phyloP scores from a whole-genome alignment of 1,140 invertebrate species.

The Heliothis virescens region DNA sequence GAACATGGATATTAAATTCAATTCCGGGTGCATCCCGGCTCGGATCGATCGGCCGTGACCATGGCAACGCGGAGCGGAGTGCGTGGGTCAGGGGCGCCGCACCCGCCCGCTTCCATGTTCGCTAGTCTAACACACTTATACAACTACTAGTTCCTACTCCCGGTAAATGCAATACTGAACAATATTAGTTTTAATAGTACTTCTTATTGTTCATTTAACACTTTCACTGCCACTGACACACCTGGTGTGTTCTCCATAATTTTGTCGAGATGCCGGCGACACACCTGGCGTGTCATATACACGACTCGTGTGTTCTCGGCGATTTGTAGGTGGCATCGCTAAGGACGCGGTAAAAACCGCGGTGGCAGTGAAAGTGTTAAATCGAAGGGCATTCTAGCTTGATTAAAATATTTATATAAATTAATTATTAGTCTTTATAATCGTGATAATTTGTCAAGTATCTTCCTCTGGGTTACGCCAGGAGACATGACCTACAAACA shows the following conservation, averaged over 20 bases:
- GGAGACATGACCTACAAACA: neutral
- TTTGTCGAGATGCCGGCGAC: no score
- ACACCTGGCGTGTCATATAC: no score
- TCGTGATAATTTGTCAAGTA: neutral
- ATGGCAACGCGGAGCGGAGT: constrained; percentile 76
- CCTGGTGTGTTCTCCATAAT: no score
- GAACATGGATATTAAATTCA: constrained; percentile 52
- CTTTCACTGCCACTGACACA: no score
- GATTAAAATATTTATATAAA: no score
- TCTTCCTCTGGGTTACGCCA: neutral
- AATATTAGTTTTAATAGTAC: neutral
- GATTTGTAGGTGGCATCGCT: no score
- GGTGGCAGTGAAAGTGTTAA: no score
- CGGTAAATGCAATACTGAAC: neutral
- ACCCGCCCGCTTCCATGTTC: constrained; percentile 42
- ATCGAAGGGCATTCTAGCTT: no score
- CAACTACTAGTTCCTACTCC: constrained; percentile 13
- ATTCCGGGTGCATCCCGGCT: constrained; percentile 74
- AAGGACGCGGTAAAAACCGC: no score
- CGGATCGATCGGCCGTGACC: constrained; percentile 83
- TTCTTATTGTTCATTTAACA: neutral
- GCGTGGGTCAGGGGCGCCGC: constrained; percentile 81
- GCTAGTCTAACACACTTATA: constrained; percentile 30
- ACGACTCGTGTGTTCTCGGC: no score
- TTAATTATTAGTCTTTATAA: no score